These are phyloP conservation scores for Dinothrombium tinctorium DNA, from an alignment of 1,140 invertebrate species.

Conservation along the genomic window DNA sequence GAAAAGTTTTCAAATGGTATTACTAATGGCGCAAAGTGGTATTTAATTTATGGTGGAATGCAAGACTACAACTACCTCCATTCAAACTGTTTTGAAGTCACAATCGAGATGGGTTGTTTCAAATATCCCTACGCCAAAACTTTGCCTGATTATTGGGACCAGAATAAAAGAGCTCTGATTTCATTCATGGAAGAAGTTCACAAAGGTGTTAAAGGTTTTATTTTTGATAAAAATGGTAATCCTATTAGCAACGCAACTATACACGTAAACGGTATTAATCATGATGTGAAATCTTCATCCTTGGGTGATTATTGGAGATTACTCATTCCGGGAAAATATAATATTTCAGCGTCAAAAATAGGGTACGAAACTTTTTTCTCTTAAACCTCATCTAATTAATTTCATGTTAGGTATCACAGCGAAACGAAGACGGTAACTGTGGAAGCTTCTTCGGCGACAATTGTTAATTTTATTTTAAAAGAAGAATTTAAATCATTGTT, in stretches of 20 bases:
- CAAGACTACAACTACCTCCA: conserved; percentile 93
- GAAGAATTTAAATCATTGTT: too few species aligned
- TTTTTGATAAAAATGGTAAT: conserved; percentile 46
- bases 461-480: not conserved
- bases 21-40: conserved; percentile 80
- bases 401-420: not conserved
- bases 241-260: conserved; percentile 48
- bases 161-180: conserved; percentile 62
- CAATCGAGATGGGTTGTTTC: conserved; percentile 73
- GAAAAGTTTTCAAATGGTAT: conserved; percentile 57
- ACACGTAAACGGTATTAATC: conserved; percentile 40
- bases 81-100: conserved; percentile 70
- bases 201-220: conserved; percentile 59
- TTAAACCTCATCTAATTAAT: not conserved
- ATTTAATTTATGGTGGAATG: conserved; percentile 52
- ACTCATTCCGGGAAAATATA: conserved; percentile 61
- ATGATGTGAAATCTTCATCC: conserved; percentile 36
- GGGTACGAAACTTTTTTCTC: conserved; percentile 11
- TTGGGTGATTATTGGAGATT: conserved; percentile 84
- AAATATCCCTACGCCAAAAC: conserved; percentile 59
- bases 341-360: conserved; percentile 35
- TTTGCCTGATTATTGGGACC: conserved; percentile 56
- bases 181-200: conserved; percentile 72
- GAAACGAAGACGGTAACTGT: not conserved
- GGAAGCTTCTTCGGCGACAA: not conserved